These are phyloP conservation scores for Apodemia mormo DNA, from an alignment of 2,888 invertebrate genomes.

Conservation along the genomic window DNA sequence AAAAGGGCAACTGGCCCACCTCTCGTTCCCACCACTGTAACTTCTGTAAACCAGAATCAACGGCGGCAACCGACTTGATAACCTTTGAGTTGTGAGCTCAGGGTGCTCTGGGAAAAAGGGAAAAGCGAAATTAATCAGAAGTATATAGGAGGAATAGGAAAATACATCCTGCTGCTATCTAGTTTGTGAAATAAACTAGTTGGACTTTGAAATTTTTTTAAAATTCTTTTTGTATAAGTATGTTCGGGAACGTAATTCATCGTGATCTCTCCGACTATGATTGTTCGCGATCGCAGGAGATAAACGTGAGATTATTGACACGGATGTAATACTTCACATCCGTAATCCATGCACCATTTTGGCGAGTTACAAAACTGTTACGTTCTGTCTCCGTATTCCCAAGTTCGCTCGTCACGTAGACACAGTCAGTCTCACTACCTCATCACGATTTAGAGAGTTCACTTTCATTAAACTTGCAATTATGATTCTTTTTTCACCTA, in stretches of 20 bases:
- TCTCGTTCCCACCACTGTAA: too few species aligned
- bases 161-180: too few species aligned
- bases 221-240: too few species aligned
- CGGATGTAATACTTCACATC: constrained; percentile 4
- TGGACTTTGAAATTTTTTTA: too few species aligned
- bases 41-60: too few species aligned
- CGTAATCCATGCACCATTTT: neutral
- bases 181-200: too few species aligned
- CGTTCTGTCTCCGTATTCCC: constrained; percentile 5
- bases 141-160: too few species aligned
- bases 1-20: too few species aligned
- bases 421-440: neutral
- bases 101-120: too few species aligned
- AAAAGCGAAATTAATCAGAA: too few species aligned
- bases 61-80: too few species aligned
- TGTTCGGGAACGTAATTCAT: neutral
- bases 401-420: constrained; percentile 3
- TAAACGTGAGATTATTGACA: constrained; percentile 11
- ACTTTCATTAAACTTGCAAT: neutral
- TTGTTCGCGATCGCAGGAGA: neutral
- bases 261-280: neutral
- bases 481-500: neutral
- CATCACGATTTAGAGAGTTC: constrained; percentile 12
- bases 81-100: too few species aligned
- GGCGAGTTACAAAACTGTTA: neutral